A percentile compares a stretch with the other conserved stretches of the same genome.
Conservation (phyloP, 2,888 invertebrate genomes). For the Sphecodes monilicornis region DNA sequence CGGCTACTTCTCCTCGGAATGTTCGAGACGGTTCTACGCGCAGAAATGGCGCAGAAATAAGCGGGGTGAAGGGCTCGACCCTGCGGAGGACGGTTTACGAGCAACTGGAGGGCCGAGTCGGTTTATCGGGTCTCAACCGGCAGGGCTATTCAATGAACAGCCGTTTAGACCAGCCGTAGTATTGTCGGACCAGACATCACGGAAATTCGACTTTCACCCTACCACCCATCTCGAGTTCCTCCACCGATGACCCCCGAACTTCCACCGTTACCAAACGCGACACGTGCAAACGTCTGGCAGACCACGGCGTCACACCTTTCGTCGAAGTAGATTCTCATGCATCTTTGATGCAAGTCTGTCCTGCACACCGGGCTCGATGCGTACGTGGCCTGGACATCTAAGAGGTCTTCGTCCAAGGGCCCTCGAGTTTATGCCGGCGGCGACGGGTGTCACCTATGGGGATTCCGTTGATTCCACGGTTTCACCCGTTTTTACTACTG, state of each 20-base stretch:
- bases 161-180: slow-evolving; percentile 74
- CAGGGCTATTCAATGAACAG: slow-evolving; percentile 76
- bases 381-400: slow-evolving; percentile 56
- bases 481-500: slow-evolving; percentile 25
- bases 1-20: slow-evolving; percentile 25
- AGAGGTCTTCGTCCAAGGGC: slow-evolving; percentile 42
- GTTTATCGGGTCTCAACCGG: slow-evolving; percentile 76
- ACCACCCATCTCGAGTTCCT: not conserved
- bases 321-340: slow-evolving; percentile 59
- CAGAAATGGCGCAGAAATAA: slow-evolving; percentile 30
- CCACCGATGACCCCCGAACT: not conserved
- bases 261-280: slow-evolving; percentile 21
- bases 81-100: slow-evolving; percentile 71
- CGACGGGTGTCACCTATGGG: slow-evolving; percentile 29
- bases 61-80: not conserved
- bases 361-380: slow-evolving; percentile 7
- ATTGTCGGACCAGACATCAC: slow-evolving; percentile 76
- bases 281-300: slow-evolving; percentile 44
- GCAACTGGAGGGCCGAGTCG: slow-evolving; percentile 71
- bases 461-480: slow-evolving; percentile 27
- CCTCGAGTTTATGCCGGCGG: slow-evolving; percentile 39
- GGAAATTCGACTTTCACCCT: slow-evolving; percentile 67
- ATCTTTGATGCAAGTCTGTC: slow-evolving; percentile 65
- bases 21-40: not conserved
- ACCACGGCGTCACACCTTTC: slow-evolving; percentile 47